Evolutionary conservation across 2,888 invertebrate species (phyloP).

Genomic region (Ichneumon xanthorius): DNA sequence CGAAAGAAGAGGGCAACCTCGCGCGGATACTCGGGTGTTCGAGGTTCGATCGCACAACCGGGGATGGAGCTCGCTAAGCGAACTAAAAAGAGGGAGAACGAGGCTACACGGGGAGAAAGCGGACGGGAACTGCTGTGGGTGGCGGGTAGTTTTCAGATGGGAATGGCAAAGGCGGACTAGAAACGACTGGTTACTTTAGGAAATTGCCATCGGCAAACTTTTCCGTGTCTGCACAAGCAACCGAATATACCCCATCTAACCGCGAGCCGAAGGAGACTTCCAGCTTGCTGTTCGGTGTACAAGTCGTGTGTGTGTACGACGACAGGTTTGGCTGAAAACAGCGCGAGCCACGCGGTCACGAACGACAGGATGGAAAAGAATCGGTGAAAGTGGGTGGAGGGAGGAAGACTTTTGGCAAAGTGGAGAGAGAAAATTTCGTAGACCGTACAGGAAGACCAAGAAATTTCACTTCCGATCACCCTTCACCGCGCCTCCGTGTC

Average conservation of each 20-base stretch:
- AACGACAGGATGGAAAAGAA: background rate
- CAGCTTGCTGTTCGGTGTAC: background rate
- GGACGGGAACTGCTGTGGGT: background rate
- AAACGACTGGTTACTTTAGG: conserved; percentile 75
- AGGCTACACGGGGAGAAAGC: conserved; percentile 20
- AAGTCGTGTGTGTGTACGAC: conserved; percentile 23
- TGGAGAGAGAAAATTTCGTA: background rate
- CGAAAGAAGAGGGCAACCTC: background rate
- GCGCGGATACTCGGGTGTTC: conserved; percentile 32
- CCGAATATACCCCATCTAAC: conserved; percentile 4
- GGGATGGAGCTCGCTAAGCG: conserved; percentile 24
- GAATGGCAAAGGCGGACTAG: conserved; percentile 31
- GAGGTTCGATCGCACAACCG: conserved; percentile 44
- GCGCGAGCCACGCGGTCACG: conserved; percentile 1
- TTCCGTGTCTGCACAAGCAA: conserved; percentile 59
- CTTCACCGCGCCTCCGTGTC: background rate
- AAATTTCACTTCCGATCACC: conserved; percentile 47
- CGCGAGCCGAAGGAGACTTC: conserved; percentile 22
- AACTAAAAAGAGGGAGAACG: conserved; percentile 20
- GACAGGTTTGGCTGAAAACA: background rate
- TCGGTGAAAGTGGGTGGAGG: background rate
- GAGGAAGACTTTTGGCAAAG: background rate
- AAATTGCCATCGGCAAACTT: conserved; percentile 77
- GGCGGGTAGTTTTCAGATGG: conserved; percentile 17
- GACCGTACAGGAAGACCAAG: conserved; percentile 6